Base-by-base conservation (phyloP, 2,888 invertebrate genomes). In the Ceratothoa steindachneri region DNA sequence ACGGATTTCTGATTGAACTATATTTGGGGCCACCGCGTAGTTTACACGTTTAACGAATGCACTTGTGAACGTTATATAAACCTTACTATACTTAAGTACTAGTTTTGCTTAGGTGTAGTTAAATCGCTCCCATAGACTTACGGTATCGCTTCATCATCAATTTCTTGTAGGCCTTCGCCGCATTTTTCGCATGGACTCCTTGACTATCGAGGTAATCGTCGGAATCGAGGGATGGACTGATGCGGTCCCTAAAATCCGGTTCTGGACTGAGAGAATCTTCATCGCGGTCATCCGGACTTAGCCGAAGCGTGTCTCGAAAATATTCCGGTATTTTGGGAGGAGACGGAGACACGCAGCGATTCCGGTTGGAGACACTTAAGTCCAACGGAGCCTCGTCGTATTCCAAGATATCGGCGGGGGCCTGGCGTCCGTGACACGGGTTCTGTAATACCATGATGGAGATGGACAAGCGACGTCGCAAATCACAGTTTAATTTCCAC, bases 91-190 rank as follows among this genome's bases (percentile, higher is more conserved):
- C n/a, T n/a, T n/a, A n/a, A n/a, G n/a, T n/a, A n/a, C n/a, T n/a
- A n/a, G n/a, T n/a, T n/a, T n/a, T n/a, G n/a, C n/a, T n/a, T n/a
- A n/a, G n/a, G n/a, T n/a, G n/a, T n/a, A n/a, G n/a, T n/a, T n/a
- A n/a, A n/a, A n/a, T n/a, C n/a, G n/a, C n/a, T n/a, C n/a, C n/a
- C n/a, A n/a, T 22, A 60, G 2, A 92, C 95, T 95, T 90, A 95
- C 95, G 90, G 87, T 93, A 95, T 89, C 95, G 88, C 87, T 92
- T 92, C 89, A 95, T 94, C 83, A 95, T 89, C 83, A 90, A 93
- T 86, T 95, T 95, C 88, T 95, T 95, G 88, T 93, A 94, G 67
- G 93, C 87, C 82, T 87, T 87, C 15, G 75, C 75, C 4, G 75
- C 29, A 30, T 75, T 75, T 12, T 64, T 52, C n/a, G 52, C 64